Percentiles rank a stretch among this genome's conserved stretches.
Conservation (phyloP, 2,888 invertebrate genomes). For the Metopia argyrocephala region DNA sequence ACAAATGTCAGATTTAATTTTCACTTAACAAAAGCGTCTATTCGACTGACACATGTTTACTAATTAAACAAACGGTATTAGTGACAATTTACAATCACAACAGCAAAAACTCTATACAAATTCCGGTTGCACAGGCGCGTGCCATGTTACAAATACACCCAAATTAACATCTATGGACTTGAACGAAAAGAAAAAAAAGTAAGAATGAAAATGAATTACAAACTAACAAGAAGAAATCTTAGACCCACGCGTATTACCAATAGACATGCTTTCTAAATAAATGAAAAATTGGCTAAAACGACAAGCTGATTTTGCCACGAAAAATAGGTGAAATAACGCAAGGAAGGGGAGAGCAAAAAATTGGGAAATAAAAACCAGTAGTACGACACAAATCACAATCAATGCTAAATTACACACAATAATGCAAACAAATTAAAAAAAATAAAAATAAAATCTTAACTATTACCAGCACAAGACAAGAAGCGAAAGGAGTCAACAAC, state of each 20-base stretch:
- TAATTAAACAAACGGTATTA: slow-evolving; percentile 67
- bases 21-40: slow-evolving; percentile 56
- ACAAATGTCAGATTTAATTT: slow-evolving; percentile 61
- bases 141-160: slow-evolving; percentile 53
- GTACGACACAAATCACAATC: slow-evolving; percentile 66
- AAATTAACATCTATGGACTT: background rate
- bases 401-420: slow-evolving; percentile 63
- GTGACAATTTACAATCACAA: slow-evolving; percentile 66
- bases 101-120: slow-evolving; percentile 23
- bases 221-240: slow-evolving; percentile 28
- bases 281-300: slow-evolving; percentile 61
- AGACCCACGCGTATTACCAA: slow-evolving; percentile 46
- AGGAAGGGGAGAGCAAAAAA: background rate
- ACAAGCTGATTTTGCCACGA: slow-evolving; percentile 12
- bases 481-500: slow-evolving; percentile 38
- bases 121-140: slow-evolving; percentile 56
- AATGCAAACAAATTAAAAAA: slow-evolving; percentile 41
- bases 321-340: background rate
- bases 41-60: slow-evolving; percentile 65
- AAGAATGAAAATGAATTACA: background rate
- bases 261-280: slow-evolving; percentile 54
- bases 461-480: slow-evolving; percentile 35
- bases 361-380: slow-evolving; percentile 48
- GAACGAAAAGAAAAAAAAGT: too few species aligned
- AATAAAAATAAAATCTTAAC: background rate